Base-by-base conservation (phyloP, 2,888 invertebrate genomes). In the Anaspis maculata region DNA sequence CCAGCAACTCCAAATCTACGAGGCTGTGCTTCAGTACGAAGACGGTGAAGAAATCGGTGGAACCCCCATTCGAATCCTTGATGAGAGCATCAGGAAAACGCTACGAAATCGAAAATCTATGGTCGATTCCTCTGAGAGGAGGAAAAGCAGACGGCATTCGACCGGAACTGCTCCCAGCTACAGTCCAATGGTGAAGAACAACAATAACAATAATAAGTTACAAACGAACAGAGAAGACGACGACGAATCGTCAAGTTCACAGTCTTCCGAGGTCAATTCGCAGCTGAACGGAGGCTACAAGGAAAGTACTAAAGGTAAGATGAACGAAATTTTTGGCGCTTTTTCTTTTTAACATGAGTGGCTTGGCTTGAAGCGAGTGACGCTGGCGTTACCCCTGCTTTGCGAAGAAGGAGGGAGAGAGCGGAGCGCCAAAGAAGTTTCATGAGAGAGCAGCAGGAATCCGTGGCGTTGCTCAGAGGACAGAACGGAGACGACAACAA, bases 1-100 rank as follows among this genome's bases (percentile, higher is more conserved):
- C 21, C 80, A 94, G 56, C 95, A 96, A 66, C 79, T 96, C 60
- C 91, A 94, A 64, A 83, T 94, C 41, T 96, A 94, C 64, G 95
- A 96, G 65, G 88, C 92, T 24, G 91, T 94, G 14, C 69, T 96
- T 23, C 80, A 86, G 57, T 86, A 81, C 59, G 90, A 89, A 65
- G 89, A 91, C 59, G 89, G 86, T 1, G 83, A 83, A 56, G 77
- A 78, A 45, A 70, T 73, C 44, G 39, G 37, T 15, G 77, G 75
- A 3, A 77, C 77, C 13, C 79, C 82, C 1, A 71, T 56, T 47
- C 73, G 79, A 15, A 73, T 77, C 60, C 64, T 81, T 32, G 80
- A 82, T 52, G 79, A 79, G 47, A 75, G 74, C 3, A 66, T 76
- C 42, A 76, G 87, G 48, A 84, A 80, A 64, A 83, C 85, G 1